Percentiles rank a stretch among this genome's conserved stretches.
Conservation (phyloP, 2,888 invertebrate genomes). For the Erannis defoliaria region DNA sequence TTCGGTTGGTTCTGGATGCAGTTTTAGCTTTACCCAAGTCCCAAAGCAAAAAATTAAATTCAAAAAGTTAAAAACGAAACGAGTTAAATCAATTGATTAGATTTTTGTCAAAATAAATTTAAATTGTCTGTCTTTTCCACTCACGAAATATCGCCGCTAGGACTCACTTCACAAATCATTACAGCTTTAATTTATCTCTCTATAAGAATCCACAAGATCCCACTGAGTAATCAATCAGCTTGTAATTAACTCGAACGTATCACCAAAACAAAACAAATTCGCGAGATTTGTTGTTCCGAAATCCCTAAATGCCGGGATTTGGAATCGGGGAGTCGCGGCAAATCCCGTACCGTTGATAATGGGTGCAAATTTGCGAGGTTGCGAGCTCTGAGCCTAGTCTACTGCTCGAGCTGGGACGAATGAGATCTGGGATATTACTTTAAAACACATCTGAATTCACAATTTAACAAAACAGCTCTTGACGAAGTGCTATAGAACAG, state of each 20-base stretch:
- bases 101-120: background rate
- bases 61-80: no score
- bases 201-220: background rate
- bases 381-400: constrained; percentile 41
- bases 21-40: no score
- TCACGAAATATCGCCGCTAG: background rate
- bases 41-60: no score
- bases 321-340: constrained; percentile 53
- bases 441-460: no score
- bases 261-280: constrained; percentile 45
- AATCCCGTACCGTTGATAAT: constrained; percentile 65
- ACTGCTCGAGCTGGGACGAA: constrained; percentile 24
- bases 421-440: background rate
- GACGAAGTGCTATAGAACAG: background rate
- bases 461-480: no score
- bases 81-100: no score
- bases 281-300: constrained; percentile 52
- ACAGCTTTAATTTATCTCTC: background rate
- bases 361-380: constrained; percentile 66
- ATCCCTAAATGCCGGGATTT: constrained; percentile 58
- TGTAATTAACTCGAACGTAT: constrained; percentile 31
- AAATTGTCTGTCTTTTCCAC: background rate
- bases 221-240: constrained; percentile 20
- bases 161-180: background rate
- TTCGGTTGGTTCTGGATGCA: no score